phyloP scores from a whole-genome alignment of 2,113 vertebrate species.

The Zosterops japonicus region DNA sequence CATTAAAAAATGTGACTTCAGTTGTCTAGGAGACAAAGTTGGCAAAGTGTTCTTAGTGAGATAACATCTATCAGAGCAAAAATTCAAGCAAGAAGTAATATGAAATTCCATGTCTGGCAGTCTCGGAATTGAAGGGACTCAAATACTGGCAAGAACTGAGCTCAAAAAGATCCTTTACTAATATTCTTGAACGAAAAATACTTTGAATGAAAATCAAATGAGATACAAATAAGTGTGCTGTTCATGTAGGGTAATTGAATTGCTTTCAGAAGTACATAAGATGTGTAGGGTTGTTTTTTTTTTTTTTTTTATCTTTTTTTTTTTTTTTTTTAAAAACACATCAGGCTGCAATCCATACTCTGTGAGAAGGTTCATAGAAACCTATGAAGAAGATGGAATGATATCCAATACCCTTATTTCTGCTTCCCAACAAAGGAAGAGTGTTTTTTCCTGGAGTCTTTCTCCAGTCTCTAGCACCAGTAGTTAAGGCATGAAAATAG shows the following conservation, averaged over 20 bases:
- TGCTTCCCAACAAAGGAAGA: neutral
- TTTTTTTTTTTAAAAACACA: too few species aligned
- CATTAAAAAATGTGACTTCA: neutral
- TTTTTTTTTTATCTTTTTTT: neutral
- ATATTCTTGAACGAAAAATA: neutral
- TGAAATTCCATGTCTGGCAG: neutral
- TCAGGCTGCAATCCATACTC: neutral
- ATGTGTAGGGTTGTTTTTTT: fast-evolving
- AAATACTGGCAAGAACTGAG: neutral
- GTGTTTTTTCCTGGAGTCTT: neutral
- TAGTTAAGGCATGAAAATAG: neutral
- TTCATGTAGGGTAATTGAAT: neutral
- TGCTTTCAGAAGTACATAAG: neutral
- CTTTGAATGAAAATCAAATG: neutral
- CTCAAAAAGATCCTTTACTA: neutral
- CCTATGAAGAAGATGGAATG: neutral
- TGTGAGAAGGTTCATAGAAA: neutral
- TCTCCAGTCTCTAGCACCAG: neutral
- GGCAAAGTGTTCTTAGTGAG: neutral
- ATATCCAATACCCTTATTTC: neutral
- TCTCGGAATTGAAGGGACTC: neutral
- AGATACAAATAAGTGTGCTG: neutral
- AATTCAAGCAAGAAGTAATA: neutral
- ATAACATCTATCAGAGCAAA: neutral
- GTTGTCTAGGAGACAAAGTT: neutral